Percentiles rank a stretch among this genome's conserved stretches.
Conservation (phyloP, 2,888 invertebrate species). For the Ophion ellenae region DNA sequence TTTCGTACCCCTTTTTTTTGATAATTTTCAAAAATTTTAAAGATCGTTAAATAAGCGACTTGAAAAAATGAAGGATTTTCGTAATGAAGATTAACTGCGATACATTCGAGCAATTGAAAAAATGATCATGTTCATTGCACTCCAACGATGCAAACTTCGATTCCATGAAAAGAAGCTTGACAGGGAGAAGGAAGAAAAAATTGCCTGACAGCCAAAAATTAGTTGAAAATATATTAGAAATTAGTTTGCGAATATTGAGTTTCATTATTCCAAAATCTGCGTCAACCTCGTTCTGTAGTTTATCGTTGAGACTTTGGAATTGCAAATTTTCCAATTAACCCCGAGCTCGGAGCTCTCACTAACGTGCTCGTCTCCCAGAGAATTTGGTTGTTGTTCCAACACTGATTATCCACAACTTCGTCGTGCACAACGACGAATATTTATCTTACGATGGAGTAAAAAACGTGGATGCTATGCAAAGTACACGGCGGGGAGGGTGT, state of each 20-base stretch:
- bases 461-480: constrained; percentile 12
- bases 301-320: constrained; percentile 22
- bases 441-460: constrained; percentile 26
- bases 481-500: background rate
- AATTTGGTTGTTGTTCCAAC: constrained; percentile 48
- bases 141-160: too few species aligned
- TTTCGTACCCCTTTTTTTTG: too few species aligned
- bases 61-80: too few species aligned
- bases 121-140: too few species aligned
- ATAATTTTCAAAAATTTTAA: too few species aligned
- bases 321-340: constrained; percentile 37
- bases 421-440: constrained; percentile 35
- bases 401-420: constrained; percentile 48
- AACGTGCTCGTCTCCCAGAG: constrained; percentile 1
- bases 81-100: too few species aligned
- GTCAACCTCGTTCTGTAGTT: background rate
- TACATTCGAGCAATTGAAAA: too few species aligned
- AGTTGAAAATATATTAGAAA: constrained; percentile 10
- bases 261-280: constrained; percentile 5
- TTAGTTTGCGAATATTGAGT: background rate
- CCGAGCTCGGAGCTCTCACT: background rate
- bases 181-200: background rate
- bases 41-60: too few species aligned
- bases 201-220: background rate
- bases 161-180: too few species aligned